These are phyloP conservation scores for Rhea americana DNA, from an alignment of 2,113 vertebrate genomes.

Conservation along the genomic window DNA sequence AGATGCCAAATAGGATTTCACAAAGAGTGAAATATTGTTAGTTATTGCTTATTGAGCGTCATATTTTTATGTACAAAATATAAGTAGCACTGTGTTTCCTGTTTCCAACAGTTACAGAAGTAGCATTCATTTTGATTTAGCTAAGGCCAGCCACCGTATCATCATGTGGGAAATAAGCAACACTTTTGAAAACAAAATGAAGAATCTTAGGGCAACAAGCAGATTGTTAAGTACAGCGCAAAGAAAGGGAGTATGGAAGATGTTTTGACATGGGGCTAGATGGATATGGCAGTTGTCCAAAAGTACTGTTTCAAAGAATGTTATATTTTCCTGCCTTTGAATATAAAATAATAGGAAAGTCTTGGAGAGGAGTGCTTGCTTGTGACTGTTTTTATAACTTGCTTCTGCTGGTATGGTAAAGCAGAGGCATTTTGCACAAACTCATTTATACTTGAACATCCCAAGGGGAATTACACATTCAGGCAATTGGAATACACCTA, in stretches of 20 bases:
- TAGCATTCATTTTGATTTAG: neutral
- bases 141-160: neutral
- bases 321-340: neutral
- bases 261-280: neutral
- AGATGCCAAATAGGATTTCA: neutral
- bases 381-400: neutral
- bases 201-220: neutral
- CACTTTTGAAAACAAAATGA: neutral
- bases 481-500: neutral
- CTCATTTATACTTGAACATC: neutral
- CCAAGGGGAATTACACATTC: neutral
- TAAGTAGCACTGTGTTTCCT: neutral
- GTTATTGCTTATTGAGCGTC: neutral
- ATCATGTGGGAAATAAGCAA: neutral
- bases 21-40: neutral
- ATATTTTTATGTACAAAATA: neutral
- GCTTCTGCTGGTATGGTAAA: neutral
- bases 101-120: neutral
- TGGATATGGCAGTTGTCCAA: neutral
- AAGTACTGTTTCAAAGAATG: neutral
- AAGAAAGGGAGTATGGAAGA: neutral
- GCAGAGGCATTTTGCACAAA: neutral
- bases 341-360: neutral
- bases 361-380: neutral
- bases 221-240: neutral